Evolutionary conservation across 2,888 invertebrate species (phyloP).

Genomic region (Aquatica leii): DNA sequence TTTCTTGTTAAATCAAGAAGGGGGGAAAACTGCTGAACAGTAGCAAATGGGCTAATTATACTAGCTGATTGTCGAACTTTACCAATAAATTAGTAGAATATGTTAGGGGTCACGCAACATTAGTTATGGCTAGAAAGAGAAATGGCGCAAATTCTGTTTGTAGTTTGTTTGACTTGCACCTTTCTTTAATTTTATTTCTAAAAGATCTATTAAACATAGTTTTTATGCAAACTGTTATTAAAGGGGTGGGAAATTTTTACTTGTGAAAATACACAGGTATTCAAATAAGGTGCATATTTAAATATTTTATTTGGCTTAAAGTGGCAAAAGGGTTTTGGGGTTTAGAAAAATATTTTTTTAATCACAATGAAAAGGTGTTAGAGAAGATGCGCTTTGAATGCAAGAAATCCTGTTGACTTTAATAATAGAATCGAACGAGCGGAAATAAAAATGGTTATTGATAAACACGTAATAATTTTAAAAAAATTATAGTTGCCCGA

Average conservation of each 20-base stretch:
- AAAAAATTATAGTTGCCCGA: too few species aligned
- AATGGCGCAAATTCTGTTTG: conserved; percentile 17
- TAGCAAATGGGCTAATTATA: conserved; percentile 42
- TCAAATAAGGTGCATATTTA: conserved; percentile 30
- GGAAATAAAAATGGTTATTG: too few species aligned
- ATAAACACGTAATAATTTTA: too few species aligned
- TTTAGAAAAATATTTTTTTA: conserved; percentile 44
- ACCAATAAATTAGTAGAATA: conserved; percentile 41
- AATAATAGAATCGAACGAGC: not conserved
- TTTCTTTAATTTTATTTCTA: not conserved
- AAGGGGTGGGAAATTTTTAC: conserved; percentile 29
- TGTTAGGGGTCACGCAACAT: conserved; percentile 39
- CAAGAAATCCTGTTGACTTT: conserved; percentile 38
- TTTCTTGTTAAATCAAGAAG: conserved; percentile 25
- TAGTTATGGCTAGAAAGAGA: conserved; percentile 33
- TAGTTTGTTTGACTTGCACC: conserved; percentile 17
- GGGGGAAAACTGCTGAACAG: conserved; percentile 26
- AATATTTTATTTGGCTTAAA: conserved; percentile 26
- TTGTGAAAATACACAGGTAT: conserved; percentile 16
- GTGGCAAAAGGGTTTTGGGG: conserved; percentile 25
- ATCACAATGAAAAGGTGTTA: conserved; percentile 50
- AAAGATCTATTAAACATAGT: not conserved
- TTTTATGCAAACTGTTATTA: not conserved
- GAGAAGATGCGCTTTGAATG: too few species aligned
- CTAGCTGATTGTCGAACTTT: conserved; percentile 41